Evolutionary conservation across 2,113 vertebrate genomes (phyloP).

Genomic region (Grallaria varia): DNA sequence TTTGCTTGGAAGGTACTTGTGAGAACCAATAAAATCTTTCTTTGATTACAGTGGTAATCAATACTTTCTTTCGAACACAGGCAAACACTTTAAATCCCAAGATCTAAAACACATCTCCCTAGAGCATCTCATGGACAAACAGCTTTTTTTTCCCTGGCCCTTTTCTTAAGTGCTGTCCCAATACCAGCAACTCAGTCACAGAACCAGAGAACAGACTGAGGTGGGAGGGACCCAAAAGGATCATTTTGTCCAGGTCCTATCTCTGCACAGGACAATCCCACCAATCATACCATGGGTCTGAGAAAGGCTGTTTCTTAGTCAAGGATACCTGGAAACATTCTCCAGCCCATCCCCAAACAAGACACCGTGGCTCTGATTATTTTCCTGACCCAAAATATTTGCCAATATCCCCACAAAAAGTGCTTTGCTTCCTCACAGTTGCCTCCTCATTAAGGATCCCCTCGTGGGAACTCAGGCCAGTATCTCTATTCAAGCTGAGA

Average conservation of each 20-base stretch:
- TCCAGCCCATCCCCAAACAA: not conserved
- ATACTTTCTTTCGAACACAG: not conserved
- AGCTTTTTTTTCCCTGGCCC: fast-evolving
- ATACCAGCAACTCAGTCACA: not conserved
- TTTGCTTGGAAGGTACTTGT: not conserved
- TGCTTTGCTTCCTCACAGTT: not conserved
- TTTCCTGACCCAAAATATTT: not conserved
- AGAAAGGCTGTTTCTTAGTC: not conserved
- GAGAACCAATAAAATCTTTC: constrained; percentile 30
- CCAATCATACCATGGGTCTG: not conserved
- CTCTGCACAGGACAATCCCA: fast-evolving
- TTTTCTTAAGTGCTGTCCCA: not conserved
- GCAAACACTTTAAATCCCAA: not conserved
- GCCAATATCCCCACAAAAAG: not conserved
- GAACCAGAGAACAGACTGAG: not conserved
- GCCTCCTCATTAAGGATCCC: not conserved
- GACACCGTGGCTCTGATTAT: not conserved
- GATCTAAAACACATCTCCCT: not conserved
- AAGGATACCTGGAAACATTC: not conserved
- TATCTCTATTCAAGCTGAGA: not conserved
- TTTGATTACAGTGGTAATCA: constrained; percentile 1
- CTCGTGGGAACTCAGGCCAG: not conserved
- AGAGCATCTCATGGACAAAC: not conserved
- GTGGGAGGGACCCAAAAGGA: not conserved
- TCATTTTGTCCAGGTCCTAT: not conserved